Evolutionary conservation across 2,797 vertebrate genomes (phyloP), one percentile per base, ranked within the genome.

Genomic region (Pangasius djambal): DNA sequence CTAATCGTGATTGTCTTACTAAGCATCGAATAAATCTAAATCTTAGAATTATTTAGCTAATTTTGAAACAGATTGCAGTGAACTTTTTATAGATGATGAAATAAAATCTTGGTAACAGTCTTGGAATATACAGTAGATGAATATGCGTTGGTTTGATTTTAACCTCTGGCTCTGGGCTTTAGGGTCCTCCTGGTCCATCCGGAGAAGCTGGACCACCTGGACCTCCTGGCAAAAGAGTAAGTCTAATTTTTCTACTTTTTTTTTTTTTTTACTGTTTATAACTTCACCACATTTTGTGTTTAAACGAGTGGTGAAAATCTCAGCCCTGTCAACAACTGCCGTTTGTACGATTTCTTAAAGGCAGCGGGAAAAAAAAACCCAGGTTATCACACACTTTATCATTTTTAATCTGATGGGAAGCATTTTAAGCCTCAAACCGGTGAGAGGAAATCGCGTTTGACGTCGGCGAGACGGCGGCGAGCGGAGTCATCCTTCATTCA

Each of bases 171-270:
- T 65, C n/a, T 48, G 61, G 81, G 61, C 13, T 70, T 82, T 70
- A 99, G 99, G 99, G 99, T 93, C 98, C 99, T 90, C 86, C 98
- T 89, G 99, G 99, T 93, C 99, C 99, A 92, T 99, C 99, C 90
- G 99, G 99, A 91, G 99, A 99, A 95, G 97, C 99, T 90, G 99
- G 99, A 55, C 97, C 98, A 92, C 99, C 99, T 75, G 99, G 99
- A 91, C 98, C 98, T 92, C 99, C 98, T 89, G 99, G 99, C 87
- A 99, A 99, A 95, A 96, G 98, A 94, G 99, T 99, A 94, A 97
- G 98, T 96, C 37, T 25, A 28, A 18, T 31, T 55, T 59, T 69
- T 31, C 12, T n/a, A 15, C 8, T 50, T 31, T 16, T 1, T 34
- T 12, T 28, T 9, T 44, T 34, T 10, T 10, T n/a, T 31, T 34